These are phyloP conservation scores for Anolis sagrei DNA, from an alignment of 2,113 vertebrate genomes.

Conservation along the genomic window DNA sequence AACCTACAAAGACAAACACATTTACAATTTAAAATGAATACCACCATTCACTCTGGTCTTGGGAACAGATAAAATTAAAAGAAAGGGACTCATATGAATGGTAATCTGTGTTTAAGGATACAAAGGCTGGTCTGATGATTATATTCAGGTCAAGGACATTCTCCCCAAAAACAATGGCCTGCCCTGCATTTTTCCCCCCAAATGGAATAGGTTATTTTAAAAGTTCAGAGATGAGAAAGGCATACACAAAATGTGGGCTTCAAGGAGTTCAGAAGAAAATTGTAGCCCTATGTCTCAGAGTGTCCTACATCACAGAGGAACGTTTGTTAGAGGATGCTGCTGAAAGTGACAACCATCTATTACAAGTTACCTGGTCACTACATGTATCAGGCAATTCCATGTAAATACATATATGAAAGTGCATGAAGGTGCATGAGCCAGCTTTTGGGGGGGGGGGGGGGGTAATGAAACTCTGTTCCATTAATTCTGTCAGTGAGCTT, in stretches of 20 bases:
- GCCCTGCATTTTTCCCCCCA: background rate
- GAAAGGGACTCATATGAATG: background rate
- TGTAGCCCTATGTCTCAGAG: background rate
- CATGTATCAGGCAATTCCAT: background rate
- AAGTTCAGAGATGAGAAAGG: no score
- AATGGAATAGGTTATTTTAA: background rate
- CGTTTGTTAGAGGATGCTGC: background rate
- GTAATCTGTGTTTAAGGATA: background rate
- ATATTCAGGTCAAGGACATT: background rate
- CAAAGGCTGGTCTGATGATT: background rate
- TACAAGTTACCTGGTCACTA: background rate
- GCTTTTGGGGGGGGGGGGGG: no score
- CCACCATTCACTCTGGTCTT: background rate
- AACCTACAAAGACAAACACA: constrained; percentile 79
- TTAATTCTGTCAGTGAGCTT: background rate
- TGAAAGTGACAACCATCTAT: background rate
- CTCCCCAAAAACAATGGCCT: background rate
- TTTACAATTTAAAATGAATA: constrained; percentile 32
- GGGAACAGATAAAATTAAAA: background rate
- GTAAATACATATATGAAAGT: no score
- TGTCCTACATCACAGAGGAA: background rate
- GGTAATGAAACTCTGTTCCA: background rate
- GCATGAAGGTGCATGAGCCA: no score
- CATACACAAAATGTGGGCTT: background rate
- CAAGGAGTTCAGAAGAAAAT: background rate